Conservation (phyloP, 2,113 vertebrate genomes). For the Bubo blakistoni region DNA sequence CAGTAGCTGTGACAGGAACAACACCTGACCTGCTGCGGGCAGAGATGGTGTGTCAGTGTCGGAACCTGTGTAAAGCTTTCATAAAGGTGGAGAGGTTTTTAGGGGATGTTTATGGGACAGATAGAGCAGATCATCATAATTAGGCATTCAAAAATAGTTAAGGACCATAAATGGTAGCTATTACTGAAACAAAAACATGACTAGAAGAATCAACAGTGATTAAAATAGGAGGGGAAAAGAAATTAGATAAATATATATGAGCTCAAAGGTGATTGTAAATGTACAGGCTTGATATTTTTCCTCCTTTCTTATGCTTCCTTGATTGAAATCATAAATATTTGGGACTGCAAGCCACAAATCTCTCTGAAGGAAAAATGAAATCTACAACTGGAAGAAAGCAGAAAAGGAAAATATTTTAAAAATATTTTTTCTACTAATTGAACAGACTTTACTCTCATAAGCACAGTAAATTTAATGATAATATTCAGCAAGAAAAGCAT, state of each 20-base stretch:
- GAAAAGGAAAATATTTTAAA: not conserved
- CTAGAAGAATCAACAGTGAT: not conserved
- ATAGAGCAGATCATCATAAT: not conserved
- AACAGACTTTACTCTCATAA: not conserved
- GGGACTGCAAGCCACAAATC: not conserved
- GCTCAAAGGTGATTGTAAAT: not conserved
- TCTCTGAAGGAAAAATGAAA: not conserved
- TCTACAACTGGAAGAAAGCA: not conserved
- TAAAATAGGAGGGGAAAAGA: not conserved
- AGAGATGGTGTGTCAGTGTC: fast-evolving
- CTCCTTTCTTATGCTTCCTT: conserved; percentile 15
- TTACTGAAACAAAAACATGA: not conserved
- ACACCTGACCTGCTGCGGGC: not conserved
- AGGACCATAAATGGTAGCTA: not conserved
- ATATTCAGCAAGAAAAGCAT: not conserved
- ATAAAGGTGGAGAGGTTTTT: not conserved
- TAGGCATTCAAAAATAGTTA: not conserved
- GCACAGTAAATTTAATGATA: not conserved
- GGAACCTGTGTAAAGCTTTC: not conserved
- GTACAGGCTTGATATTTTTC: not conserved
- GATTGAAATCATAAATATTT: conserved; percentile 25
- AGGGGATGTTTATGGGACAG: not conserved
- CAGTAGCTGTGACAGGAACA: not conserved
- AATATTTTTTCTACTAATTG: not conserved
- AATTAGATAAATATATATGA: not conserved